These are phyloP conservation scores for Prietella phreatophila DNA, from an alignment of 2,113 vertebrate species.

Conservation along the genomic window DNA sequence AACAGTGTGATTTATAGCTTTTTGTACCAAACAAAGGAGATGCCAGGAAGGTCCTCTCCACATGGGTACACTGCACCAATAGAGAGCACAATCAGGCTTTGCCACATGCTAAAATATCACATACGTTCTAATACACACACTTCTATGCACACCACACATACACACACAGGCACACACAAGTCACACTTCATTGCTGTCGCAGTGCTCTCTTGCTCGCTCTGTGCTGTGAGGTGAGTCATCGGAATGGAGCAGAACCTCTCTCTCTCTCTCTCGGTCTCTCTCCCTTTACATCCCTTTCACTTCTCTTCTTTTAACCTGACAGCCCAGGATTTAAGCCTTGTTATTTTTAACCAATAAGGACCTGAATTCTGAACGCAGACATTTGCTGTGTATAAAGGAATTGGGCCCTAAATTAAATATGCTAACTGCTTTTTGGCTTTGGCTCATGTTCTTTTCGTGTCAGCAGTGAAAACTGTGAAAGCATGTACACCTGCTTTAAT, in stretches of 20 bases:
- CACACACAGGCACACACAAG: constrained; percentile 38
- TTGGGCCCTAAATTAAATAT: neutral
- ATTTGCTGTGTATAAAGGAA: neutral
- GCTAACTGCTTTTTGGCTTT: neutral
- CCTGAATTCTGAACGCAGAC: constrained; percentile 19
- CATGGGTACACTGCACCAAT: constrained; percentile 71
- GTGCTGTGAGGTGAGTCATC: constrained; percentile 75
- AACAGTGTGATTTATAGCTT: constrained; percentile 71
- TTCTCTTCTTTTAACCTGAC: constrained; percentile 58
- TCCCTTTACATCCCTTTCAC: constrained; percentile 65
- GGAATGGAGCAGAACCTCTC: constrained; percentile 62
- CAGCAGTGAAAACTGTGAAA: neutral
- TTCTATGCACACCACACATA: neutral
- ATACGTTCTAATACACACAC: constrained; percentile 19
- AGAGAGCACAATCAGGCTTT: constrained; percentile 38
- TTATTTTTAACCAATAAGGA: constrained; percentile 51
- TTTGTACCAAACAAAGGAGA: constrained; percentile 65
- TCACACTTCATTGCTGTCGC: constrained; percentile 72
- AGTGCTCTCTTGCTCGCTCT: constrained; percentile 68
- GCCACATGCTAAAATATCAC: constrained; percentile 23
- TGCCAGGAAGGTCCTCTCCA: constrained; percentile 69
- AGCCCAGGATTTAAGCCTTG: constrained; percentile 68
- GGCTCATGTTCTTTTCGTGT: neutral
- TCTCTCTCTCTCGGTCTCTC: constrained; percentile 34
- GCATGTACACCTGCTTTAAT: neutral